Conservation (phyloP, 2,113 vertebrate genomes). For the Ammodytes dubius region DNA sequence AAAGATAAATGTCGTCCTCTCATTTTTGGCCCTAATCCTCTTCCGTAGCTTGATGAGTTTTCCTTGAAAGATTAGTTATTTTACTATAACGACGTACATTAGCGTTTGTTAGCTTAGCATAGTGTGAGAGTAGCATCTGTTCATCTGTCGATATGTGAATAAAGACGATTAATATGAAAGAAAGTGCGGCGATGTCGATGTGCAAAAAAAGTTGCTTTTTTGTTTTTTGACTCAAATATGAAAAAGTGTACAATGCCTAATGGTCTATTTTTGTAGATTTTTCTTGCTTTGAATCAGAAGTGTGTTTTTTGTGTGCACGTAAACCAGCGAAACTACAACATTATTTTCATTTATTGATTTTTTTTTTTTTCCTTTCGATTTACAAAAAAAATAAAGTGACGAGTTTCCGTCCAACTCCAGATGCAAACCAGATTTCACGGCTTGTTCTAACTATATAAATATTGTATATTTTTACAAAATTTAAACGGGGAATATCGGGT, state of each 20-base stretch:
- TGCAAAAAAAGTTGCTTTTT: constrained; percentile 13
- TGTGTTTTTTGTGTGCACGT: constrained; percentile 30
- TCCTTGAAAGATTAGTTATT: not conserved
- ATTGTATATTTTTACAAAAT: constrained; percentile 59
- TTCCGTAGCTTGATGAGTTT: not conserved
- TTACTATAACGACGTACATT: not conserved
- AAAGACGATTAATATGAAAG: constrained; percentile 22
- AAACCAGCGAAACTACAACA: not conserved
- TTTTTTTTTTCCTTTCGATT: not conserved
- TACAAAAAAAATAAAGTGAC: not conserved
- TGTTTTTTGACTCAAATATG: constrained; percentile 14
- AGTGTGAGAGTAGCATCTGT: constrained; percentile 13
- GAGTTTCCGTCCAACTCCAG: constrained; percentile 34
- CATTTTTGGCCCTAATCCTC: no score
- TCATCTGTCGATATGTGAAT: constrained; percentile 48
- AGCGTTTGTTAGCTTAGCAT: constrained; percentile 2
- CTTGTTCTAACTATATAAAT: constrained; percentile 42
- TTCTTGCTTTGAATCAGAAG: not conserved
- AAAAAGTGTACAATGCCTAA: constrained; percentile 24
- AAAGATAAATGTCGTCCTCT: no score
- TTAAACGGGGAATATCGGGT: constrained; percentile 38
- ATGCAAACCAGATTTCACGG: constrained; percentile 23
- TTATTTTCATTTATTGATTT: no score
- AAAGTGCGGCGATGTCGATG: not conserved
- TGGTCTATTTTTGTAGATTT: constrained; percentile 76